These are phyloP conservation scores for Tetragnatha montana DNA, from an alignment of 2,888 invertebrate species.

Conservation along the genomic window DNA sequence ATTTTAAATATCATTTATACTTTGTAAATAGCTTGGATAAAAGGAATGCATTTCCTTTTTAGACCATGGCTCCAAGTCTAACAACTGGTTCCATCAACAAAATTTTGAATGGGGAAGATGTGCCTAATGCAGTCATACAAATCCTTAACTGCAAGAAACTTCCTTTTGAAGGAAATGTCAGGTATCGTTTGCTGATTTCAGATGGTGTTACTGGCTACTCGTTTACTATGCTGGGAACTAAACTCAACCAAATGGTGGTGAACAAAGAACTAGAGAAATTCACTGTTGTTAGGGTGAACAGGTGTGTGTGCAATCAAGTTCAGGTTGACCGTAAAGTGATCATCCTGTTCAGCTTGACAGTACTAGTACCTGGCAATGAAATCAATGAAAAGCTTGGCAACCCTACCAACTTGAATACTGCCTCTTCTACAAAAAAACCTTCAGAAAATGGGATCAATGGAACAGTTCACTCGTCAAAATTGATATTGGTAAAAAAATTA, in stretches of 20 bases:
- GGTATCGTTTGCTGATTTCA: slow-evolving; percentile 57
- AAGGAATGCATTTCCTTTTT: not conserved
- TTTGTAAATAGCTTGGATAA: too few species aligned
- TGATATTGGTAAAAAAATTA: too few species aligned
- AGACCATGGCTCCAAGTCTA: slow-evolving; percentile 54
- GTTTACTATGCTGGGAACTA: slow-evolving; percentile 92
- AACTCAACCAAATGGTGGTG: slow-evolving; percentile 83
- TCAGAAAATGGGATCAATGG: not conserved
- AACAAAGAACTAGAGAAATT: slow-evolving; percentile 83
- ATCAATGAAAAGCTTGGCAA: slow-evolving; percentile 87
- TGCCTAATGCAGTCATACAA: slow-evolving; percentile 86
- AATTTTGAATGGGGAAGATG: slow-evolving; percentile 85
- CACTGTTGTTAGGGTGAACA: slow-evolving; percentile 86
- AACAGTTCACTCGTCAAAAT: not conserved
- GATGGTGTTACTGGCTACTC: slow-evolving; percentile 63
- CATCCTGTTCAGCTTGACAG: slow-evolving; percentile 87
- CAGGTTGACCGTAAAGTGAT: slow-evolving; percentile 86
- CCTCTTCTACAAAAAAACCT: not conserved
- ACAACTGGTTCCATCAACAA: slow-evolving; percentile 77
- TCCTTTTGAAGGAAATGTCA: slow-evolving; percentile 63
- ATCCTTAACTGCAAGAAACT: slow-evolving; percentile 78
- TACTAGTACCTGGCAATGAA: slow-evolving; percentile 83
- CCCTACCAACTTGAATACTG: slow-evolving; percentile 77
- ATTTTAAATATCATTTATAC: too few species aligned
- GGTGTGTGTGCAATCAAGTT: slow-evolving; percentile 88